Base-by-base conservation (phyloP, 2,888 invertebrate species). In the Lasioglossum oenotherae region DNA sequence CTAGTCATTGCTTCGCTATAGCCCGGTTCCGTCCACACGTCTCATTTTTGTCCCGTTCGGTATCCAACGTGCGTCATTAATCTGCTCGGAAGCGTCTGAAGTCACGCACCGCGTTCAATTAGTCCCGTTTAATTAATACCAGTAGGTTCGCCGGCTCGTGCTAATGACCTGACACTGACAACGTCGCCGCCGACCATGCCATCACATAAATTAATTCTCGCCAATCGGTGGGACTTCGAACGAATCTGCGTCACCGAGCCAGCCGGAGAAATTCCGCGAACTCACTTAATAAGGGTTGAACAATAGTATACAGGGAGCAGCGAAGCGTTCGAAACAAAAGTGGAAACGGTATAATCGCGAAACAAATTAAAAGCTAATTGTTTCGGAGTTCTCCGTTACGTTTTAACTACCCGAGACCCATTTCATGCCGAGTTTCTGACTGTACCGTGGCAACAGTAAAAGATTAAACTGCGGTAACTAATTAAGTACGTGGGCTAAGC, bases 141-240 rank as follows among this genome's bases (percentile, higher is more conserved):
- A 90, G 79, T 88, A 86, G 72, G 88, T 87, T 81, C 80, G 73
- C 60, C 78, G 12, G 46, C 79, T 67, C 72, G 74, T 41, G 87
- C 88, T 89, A 90, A 90, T 89, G 90, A 84, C 78, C 78, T 80
- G 75, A 60, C 64, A 77, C 76, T 72, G 72, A 72, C 82, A 31
- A 64, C 64, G 31, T 31, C 64, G 74, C 16, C 73, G 46, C 35
- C 74, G 19, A 46, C 74, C 80, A 27, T 27, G 69, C 16, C 75
- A 80, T 90, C 90, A 80, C 87, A 81, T 90, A 90, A 90, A 90
- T 90, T 90, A 89, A 90, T 89, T 85, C 87, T 35, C 78, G 72
- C 81, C 74, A 81, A 86, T 90, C 89, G 85, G 86, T 89, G 84
- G 80, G 69, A 75, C 81, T 86, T 86, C 85, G 86, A 89, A 86